These are phyloP conservation scores for Percina caprodes DNA, from an alignment of 2,113 vertebrate species.

Conservation along the genomic window DNA sequence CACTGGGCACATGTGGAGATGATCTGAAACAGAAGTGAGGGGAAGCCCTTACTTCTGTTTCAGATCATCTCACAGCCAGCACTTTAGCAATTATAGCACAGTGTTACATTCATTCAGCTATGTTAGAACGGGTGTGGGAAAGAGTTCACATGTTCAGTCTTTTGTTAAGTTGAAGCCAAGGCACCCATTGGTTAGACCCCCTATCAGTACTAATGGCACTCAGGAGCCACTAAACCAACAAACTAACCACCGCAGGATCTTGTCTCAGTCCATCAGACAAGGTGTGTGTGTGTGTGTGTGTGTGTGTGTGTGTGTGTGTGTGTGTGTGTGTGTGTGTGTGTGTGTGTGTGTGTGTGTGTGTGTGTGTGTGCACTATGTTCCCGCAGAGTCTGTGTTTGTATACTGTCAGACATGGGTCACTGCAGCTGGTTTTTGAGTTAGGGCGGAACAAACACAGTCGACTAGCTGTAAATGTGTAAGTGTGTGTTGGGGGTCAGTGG, in stretches of 20 bases:
- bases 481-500: slow-evolving; percentile 31
- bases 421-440: slow-evolving; percentile 78
- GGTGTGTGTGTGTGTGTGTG: slow-evolving; percentile 37
- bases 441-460: slow-evolving; percentile 61
- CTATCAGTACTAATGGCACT: slow-evolving; percentile 72
- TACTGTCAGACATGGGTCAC: slow-evolving; percentile 76
- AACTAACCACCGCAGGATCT: slow-evolving; percentile 65
- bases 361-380: slow-evolving; percentile 47
- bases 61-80: slow-evolving; percentile 33
- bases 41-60: slow-evolving; percentile 45
- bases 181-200: slow-evolving; percentile 38
- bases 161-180: slow-evolving; percentile 54
- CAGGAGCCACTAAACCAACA: slow-evolving; percentile 78
- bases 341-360: slow-evolving; percentile 28
- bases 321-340: slow-evolving; percentile 32
- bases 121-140: slow-evolving; percentile 10
- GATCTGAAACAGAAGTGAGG: slow-evolving; percentile 52
- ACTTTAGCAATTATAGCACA: slow-evolving; percentile 16
- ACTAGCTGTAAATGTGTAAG: slow-evolving; percentile 40
- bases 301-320: slow-evolving; percentile 32
- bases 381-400: slow-evolving; percentile 75
- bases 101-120: slow-evolving; percentile 11
- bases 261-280: slow-evolving; percentile 65
- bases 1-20: slow-evolving; percentile 50
- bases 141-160: slow-evolving; percentile 35